These are phyloP conservation scores for Ormyrus thymus DNA, from an alignment of 2,888 invertebrate species.

Conservation along the genomic window DNA sequence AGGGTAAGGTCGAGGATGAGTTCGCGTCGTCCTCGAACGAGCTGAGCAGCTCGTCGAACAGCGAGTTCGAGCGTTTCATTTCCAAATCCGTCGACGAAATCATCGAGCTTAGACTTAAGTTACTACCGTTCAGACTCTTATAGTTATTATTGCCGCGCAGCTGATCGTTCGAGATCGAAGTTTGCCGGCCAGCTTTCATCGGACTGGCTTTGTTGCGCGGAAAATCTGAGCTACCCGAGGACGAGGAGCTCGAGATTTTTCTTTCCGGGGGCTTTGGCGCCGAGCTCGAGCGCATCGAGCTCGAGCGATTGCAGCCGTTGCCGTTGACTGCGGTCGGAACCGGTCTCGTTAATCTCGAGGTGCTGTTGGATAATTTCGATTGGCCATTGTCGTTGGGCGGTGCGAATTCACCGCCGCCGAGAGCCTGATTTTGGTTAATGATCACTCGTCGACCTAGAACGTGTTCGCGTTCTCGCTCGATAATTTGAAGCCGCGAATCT, in stretches of 20 bases:
- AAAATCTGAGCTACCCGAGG: constrained; percentile 43
- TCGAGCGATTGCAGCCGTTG: constrained; percentile 60
- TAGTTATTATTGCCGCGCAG: constrained; percentile 55
- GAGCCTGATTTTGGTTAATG: constrained; percentile 67
- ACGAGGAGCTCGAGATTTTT: constrained; percentile 57
- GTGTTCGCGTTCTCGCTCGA: constrained; percentile 54
- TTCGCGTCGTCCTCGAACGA: constrained; percentile 80
- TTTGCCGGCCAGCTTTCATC: not conserved
- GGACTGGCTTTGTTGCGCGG: constrained; percentile 41
- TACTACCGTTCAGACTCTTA: constrained; percentile 61
- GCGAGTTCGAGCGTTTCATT: constrained; percentile 68
- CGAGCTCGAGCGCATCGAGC: constrained; percentile 64
- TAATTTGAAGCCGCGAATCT: not conserved
- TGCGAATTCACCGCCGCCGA: constrained; percentile 60
- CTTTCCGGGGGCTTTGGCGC: constrained; percentile 64
- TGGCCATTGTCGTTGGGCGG: constrained; percentile 27
- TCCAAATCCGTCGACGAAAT: constrained; percentile 67
- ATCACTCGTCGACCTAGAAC: constrained; percentile 66
- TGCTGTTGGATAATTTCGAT: too few species aligned
- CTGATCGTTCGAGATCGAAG: constrained; percentile 30
- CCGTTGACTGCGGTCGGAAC: constrained; percentile 50
- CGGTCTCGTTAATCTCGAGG: constrained; percentile 52
- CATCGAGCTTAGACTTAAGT: constrained; percentile 68
- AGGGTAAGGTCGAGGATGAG: constrained; percentile 74
- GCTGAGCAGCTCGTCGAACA: constrained; percentile 82